A percentile compares a stretch with the other conserved stretches of the same genome.
Conservation (phyloP, 2,113 vertebrate species). For the Chaetodon trifascialis region DNA sequence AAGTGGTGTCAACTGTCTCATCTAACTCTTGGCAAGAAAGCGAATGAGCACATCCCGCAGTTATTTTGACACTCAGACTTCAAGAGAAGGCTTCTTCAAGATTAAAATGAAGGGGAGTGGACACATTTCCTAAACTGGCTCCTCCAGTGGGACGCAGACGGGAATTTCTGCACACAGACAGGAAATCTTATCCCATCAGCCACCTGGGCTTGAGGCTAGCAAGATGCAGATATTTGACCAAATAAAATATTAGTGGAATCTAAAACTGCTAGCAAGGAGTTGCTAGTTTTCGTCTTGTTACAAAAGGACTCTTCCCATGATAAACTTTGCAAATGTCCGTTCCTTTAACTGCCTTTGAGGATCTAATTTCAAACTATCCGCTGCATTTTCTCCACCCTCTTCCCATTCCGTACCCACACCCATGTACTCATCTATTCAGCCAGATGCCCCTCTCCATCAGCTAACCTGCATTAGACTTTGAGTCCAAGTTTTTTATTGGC, state of each 20-base stretch:
- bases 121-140: conserved; percentile 35
- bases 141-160: conserved; percentile 28
- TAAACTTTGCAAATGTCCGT: conserved; percentile 68
- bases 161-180: conserved; percentile 48
- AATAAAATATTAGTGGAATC: conserved; percentile 61
- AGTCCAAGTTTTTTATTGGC: conserved; percentile 64
- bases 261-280: conserved; percentile 35
- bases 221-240: conserved; percentile 53
- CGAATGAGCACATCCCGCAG: neutral
- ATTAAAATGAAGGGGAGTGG: conserved; percentile 23
- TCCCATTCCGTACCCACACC: conserved; percentile 50
- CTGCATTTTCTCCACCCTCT: conserved; percentile 47
- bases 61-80: too few relatives aligned
- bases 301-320: conserved; percentile 47
- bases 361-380: conserved; percentile 60
- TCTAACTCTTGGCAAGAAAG: neutral
- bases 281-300: conserved; percentile 20
- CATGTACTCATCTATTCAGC: conserved; percentile 76
- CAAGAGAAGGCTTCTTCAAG: neutral
- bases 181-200: conserved; percentile 63
- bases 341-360: conserved; percentile 71
- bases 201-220: conserved; percentile 56
- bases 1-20: neutral
- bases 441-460: conserved; percentile 52
- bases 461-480: conserved; percentile 53